Evolutionary conservation across 2,113 vertebrate genomes (phyloP).

Genomic region (Archocentrus centrarchus): DNA sequence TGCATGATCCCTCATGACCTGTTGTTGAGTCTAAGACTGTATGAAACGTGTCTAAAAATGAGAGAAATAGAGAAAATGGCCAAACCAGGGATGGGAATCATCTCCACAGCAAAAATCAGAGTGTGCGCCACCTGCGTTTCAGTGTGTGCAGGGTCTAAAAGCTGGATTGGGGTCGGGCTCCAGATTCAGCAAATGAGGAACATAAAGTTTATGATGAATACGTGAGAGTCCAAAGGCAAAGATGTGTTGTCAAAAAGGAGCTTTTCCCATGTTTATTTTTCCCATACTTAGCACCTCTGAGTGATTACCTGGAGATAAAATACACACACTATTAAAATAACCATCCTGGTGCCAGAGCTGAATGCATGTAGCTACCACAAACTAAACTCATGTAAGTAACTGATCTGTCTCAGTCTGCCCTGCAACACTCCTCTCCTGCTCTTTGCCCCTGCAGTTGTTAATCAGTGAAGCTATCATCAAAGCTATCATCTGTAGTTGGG

Average conservation of each 20-base stretch:
- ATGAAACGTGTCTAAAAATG: slow-evolving; percentile 1
- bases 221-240: background rate
- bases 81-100: background rate
- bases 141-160: background rate
- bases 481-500: background rate
- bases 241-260: background rate
- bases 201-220: background rate
- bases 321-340: no score
- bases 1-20: no score
- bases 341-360: background rate
- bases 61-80: background rate
- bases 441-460: background rate
- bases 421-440: background rate
- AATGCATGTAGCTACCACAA: background rate
- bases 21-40: background rate
- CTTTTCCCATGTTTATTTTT: no score
- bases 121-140: background rate
- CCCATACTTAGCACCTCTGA: background rate
- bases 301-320: no score
- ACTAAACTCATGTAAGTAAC: background rate
- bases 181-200: background rate
- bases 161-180: background rate
- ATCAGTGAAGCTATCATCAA: slow-evolving; percentile 21
- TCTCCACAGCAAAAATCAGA: background rate
- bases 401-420: background rate